Conservation (phyloP, 2,888 invertebrate genomes). For the Acrobasis repandana region DNA sequence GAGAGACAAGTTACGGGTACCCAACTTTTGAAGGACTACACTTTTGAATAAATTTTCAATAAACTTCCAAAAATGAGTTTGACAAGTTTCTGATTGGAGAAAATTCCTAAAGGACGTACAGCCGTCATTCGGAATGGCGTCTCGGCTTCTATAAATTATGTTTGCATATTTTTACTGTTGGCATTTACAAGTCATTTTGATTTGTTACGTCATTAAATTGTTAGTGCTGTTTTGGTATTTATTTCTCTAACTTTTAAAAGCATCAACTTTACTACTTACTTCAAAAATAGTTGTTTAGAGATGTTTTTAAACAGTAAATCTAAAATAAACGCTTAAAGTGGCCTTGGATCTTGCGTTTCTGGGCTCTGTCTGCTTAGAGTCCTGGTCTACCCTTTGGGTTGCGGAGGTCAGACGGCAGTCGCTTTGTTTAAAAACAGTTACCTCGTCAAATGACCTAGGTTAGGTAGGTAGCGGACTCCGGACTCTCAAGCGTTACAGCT, state of each 20-base stretch:
- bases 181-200: not conserved
- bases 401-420: too few relatives aligned
- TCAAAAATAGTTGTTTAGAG: not conserved
- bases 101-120: slow-evolving; percentile 53
- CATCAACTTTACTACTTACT: not conserved
- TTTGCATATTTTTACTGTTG: slow-evolving; percentile 30
- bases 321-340: too few relatives aligned
- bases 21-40: slow-evolving; percentile 62
- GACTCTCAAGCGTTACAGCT: too few relatives aligned
- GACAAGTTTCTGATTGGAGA: slow-evolving; percentile 67
- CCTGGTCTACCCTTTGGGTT: too few relatives aligned
- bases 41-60: slow-evolving; percentile 74
- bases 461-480: too few relatives aligned
- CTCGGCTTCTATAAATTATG: slow-evolving; percentile 31
- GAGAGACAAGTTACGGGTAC: slow-evolving; percentile 65
- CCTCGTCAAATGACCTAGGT: too few relatives aligned
- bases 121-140: slow-evolving; percentile 33
- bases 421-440: too few relatives aligned
- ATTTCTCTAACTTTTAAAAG: not conserved
- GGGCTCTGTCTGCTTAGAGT: too few relatives aligned
- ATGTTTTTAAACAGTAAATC: not conserved
- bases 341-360: too few relatives aligned
- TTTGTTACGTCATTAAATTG: not conserved
- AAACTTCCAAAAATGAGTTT: slow-evolving; percentile 69
- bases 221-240: not conserved